Evolutionary conservation across 2,888 invertebrate genomes (phyloP).

Genomic region (Epistrophella euchroma): DNA sequence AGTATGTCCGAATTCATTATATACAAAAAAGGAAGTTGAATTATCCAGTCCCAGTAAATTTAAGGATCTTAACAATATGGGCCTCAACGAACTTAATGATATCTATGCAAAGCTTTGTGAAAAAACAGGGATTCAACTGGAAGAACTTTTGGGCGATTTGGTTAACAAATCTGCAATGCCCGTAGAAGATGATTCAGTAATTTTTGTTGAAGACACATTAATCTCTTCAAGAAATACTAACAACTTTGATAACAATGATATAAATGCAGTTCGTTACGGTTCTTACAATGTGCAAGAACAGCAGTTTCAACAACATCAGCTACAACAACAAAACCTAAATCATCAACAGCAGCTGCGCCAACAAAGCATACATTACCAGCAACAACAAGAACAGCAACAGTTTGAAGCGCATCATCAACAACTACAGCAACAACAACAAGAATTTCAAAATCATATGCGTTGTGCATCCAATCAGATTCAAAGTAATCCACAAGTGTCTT

Average conservation of each 20-base stretch:
- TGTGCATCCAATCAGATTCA: conserved; percentile 15
- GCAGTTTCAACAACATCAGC: conserved; percentile 2
- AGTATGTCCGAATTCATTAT: not conserved
- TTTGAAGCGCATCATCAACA: conserved; percentile 17
- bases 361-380: not conserved
- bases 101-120: conserved; percentile 47
- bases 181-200: not conserved
- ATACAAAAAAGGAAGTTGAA: not conserved
- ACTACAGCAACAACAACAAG: conserved; percentile 12
- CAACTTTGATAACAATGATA: not conserved
- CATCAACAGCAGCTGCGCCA: conserved; percentile 6
- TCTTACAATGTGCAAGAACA: conserved; percentile 6
- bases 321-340: conserved; percentile 5
- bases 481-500: not conserved
- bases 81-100: conserved; percentile 37
- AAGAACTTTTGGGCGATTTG: conserved; percentile 42
- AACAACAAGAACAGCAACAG: conserved; percentile 6
- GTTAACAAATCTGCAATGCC: conserved; percentile 18
- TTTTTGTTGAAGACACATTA: not conserved
- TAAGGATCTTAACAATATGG: conserved; percentile 39
- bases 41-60: not conserved
- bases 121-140: conserved; percentile 61
- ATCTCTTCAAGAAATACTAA: not conserved
- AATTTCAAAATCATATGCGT: conserved; percentile 18
- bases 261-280: not conserved